phyloP scores from a whole-genome alignment of 2,113 vertebrate genomes.

The human (Homo sapiens) region DNA sequence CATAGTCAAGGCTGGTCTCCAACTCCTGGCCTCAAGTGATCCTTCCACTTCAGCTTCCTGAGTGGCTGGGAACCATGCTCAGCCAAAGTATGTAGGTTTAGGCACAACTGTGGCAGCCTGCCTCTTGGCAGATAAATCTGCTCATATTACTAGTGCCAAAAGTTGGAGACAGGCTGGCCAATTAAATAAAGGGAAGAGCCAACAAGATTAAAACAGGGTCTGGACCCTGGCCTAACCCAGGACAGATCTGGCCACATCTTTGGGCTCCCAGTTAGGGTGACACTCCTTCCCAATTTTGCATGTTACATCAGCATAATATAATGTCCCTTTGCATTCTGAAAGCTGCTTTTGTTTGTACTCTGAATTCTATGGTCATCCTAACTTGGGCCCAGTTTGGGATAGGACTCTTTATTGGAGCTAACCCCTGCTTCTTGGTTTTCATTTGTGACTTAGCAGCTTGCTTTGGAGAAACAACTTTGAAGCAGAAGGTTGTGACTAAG shows the following conservation, averaged over 20 bases:
- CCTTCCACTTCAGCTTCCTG: too few species aligned
- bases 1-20: too few species aligned
- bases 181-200: not conserved
- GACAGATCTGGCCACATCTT: not conserved
- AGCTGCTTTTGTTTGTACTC: not conserved
- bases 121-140: not conserved
- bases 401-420: not conserved
- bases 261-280: not conserved
- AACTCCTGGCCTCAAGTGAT: too few species aligned
- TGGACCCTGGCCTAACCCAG: not conserved
- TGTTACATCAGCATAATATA: not conserved
- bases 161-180: not conserved
- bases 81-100: not conserved
- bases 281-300: not conserved
- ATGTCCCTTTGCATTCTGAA: not conserved
- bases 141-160: not conserved
- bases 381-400: not conserved
- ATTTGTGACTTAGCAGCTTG: not conserved
- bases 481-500: not conserved
- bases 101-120: not conserved
- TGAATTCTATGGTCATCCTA: not conserved
- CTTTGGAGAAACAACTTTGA: not conserved
- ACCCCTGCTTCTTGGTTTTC: not conserved
- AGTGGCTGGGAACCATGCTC: too few species aligned
- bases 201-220: not conserved